Evolutionary conservation across 2,888 invertebrate species (phyloP).

Genomic region (Pheosia gnoma): DNA sequence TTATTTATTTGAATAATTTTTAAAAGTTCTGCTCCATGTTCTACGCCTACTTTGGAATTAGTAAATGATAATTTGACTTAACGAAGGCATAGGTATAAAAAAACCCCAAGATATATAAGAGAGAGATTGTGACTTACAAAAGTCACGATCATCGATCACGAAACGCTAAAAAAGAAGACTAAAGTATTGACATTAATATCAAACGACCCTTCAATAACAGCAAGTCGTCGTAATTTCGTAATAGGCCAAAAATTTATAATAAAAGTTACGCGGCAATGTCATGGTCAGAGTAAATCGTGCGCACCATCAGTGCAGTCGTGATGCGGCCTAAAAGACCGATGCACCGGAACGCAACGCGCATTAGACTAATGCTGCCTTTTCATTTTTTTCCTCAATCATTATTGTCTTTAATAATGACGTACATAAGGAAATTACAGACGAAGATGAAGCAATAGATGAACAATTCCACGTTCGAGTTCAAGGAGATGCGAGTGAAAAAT

Average conservation of each 20-base stretch:
- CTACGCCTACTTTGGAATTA: no score
- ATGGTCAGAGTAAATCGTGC: conserved; percentile 70
- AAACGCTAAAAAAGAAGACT: not conserved
- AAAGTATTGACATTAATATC: not conserved
- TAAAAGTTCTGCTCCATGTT: no score
- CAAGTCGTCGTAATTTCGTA: conserved; percentile 1
- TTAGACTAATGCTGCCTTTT: conserved; percentile 67
- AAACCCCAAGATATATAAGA: not conserved
- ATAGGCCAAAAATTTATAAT: conserved; percentile 28
- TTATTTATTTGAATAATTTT: not conserved
- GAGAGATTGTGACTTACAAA: not conserved
- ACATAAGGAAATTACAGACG: conserved; percentile 54
- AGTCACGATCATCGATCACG: not conserved
- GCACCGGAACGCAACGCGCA: conserved; percentile 62
- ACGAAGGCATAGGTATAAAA: not conserved
- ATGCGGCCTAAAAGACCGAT: conserved; percentile 68
- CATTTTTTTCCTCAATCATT: conserved; percentile 57
- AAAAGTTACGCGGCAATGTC: conserved; percentile 70
- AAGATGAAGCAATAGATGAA: conserved; percentile 44
- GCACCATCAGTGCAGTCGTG: conserved; percentile 61
- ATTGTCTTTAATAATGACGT: conserved; percentile 69
- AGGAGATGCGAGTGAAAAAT: conserved; percentile 24
- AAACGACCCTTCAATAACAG: conserved; percentile 3
- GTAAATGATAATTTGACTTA: not conserved
- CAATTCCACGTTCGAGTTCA: conserved; percentile 27